Evolutionary conservation across 2,888 invertebrate genomes (phyloP).

Genomic region (Himalopsyche japonica): DNA sequence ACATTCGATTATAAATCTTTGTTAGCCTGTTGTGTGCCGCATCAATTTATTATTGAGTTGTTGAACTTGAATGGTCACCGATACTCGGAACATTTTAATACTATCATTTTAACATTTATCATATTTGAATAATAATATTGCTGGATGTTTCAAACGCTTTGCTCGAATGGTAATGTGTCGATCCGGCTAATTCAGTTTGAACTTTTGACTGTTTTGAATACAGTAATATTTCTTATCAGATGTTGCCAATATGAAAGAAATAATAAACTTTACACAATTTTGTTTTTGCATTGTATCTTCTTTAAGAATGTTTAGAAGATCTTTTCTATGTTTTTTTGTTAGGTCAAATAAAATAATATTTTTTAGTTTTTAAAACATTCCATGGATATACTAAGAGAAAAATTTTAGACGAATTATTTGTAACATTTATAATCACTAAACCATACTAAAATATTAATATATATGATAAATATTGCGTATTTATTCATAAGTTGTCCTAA

Average conservation of each 20-base stretch:
- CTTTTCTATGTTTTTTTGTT: too few relatives aligned
- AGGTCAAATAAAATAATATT: too few relatives aligned
- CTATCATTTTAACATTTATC: conserved; percentile 22
- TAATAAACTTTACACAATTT: too few relatives aligned
- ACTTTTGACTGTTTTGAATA: not conserved
- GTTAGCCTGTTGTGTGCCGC: conserved; percentile 2
- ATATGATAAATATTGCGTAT: too few relatives aligned
- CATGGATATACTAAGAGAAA: too few relatives aligned
- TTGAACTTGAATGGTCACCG: conserved; percentile 12
- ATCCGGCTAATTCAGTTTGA: not conserved
- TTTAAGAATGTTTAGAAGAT: too few relatives aligned
- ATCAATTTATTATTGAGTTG: conserved; percentile 18
- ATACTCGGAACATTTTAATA: conserved; percentile 6
- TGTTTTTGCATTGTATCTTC: too few relatives aligned
- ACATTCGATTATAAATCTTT: conserved; percentile 19
- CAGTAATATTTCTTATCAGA: not conserved
- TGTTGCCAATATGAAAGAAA: not conserved
- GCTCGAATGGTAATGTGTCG: not conserved
- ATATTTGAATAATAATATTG: not conserved
- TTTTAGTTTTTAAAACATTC: too few relatives aligned
- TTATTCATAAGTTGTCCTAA: too few relatives aligned
- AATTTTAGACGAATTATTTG: too few relatives aligned
- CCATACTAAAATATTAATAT: too few relatives aligned
- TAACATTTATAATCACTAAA: too few relatives aligned
- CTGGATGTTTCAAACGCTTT: not conserved